Evolutionary conservation across 2,113 vertebrate genomes (phyloP).

Genomic region (Talpa occidentalis): DNA sequence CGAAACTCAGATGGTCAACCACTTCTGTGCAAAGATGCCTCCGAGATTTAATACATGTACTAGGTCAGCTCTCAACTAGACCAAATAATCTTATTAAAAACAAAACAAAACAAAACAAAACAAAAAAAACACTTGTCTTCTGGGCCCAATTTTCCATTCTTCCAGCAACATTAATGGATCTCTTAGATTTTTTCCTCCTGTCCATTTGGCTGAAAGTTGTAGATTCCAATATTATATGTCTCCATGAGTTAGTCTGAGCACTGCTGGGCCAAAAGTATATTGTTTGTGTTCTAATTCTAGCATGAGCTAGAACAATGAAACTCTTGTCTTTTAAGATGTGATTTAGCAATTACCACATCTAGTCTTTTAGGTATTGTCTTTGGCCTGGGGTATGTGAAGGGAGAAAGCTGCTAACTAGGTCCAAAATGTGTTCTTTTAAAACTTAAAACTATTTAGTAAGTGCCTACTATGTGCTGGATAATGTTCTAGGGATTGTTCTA

Average conservation of each 20-base stretch:
- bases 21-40: neutral
- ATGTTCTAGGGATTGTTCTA: neutral
- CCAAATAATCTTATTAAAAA: neutral
- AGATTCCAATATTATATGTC: neutral
- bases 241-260: neutral
- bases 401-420: neutral
- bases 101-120: neutral
- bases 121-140: neutral
- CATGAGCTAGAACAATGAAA: neutral
- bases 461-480: neutral
- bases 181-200: neutral
- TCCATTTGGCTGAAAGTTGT: neutral
- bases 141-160: neutral
- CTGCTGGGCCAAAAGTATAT: neutral
- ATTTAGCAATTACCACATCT: neutral
- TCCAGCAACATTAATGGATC: neutral
- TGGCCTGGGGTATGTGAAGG: neutral
- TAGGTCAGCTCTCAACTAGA: neutral
- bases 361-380: neutral
- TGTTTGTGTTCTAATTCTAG: neutral
- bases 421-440: neutral
- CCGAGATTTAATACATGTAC: neutral
- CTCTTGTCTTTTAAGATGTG: neutral
- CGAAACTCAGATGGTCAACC: neutral
- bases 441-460: conserved; percentile 16